Base-by-base conservation (phyloP, 2,888 invertebrate genomes). In the Strigamia transsilvanica region DNA sequence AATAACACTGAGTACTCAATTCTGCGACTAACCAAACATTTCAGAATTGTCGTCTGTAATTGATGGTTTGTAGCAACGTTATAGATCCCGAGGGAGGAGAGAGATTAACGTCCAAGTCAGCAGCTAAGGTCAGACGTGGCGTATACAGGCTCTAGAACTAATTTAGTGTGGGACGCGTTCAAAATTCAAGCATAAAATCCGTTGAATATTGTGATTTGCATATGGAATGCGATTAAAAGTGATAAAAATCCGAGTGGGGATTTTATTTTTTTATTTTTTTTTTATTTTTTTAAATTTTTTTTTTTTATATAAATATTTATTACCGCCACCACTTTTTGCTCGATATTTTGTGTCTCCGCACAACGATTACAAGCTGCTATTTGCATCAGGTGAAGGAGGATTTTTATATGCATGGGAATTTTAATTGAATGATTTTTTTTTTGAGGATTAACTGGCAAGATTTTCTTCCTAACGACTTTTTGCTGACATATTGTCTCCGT, bases 351-450 rank as follows among this genome's bases (percentile, higher is more conserved):
- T 56, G n/a, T 18, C 18, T 56, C 56, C 21, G 56, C 56, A 56
- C 56, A 9, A 56, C 56, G 18, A 56, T 56, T 56, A 56, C 56
- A 56, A 56, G 21, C 56, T 56, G 56, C 56, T 18, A 56, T 56
- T 56, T 56, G 56, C 56, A 56, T 56, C 15, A 42, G 80, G 80
- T 77, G 78, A 42, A 42, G 42, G 80, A 79, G 79, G 42, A 41
- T 27, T 41, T 80, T 80, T 80, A 41, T 80, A 80, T 80, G 80
- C 80, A 80, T 80, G 80, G 80, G 80, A 80, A 80, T 80, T 80
- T 80, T 80, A 80, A 80, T 80, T 38, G 80, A 80, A 80, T 80
- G 80, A 80, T 80, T 80, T 80, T 15, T 34, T 38, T 13, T 15
- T 9, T 15, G 56, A 77, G 32, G 78, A 77, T 77, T 77, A 77